Conservation (phyloP, 1,140 invertebrate species). For the Cataglyphis hispanica region DNA sequence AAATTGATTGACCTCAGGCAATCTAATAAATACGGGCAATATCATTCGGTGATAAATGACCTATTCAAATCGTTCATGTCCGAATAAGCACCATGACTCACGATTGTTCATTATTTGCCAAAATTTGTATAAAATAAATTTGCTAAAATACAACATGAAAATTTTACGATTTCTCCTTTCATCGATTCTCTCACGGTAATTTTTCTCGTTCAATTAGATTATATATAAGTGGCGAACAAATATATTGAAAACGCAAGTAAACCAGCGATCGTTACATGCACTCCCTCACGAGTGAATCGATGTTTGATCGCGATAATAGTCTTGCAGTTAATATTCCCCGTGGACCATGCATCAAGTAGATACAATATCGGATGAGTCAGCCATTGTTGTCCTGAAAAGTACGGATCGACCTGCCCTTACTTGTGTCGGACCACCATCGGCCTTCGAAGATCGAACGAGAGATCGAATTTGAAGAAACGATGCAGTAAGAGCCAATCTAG, state of each 20-base stretch:
- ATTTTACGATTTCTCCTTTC: background rate
- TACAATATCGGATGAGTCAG: slow-evolving; percentile 72
- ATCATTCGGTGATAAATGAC: slow-evolving; percentile 28
- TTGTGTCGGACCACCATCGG: slow-evolving; percentile 59
- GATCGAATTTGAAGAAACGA: slow-evolving; percentile 43
- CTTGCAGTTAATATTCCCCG: slow-evolving; percentile 57
- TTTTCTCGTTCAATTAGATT: background rate
- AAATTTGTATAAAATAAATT: slow-evolving; percentile 38
- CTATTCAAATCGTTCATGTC: slow-evolving; percentile 53
- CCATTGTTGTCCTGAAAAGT: slow-evolving; percentile 73
- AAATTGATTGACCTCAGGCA: slow-evolving; percentile 46
- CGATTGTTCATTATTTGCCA: background rate
- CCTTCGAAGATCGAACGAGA: slow-evolving; percentile 59
- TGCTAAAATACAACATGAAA: background rate
- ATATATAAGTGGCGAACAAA: slow-evolving; percentile 6
- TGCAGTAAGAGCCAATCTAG: slow-evolving; percentile 40
- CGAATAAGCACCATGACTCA: slow-evolving; percentile 51
- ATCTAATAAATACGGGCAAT: slow-evolving; percentile 63
- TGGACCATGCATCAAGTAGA: slow-evolving; percentile 51
- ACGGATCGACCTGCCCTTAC: slow-evolving; percentile 59
- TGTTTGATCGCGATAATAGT: slow-evolving; percentile 62
- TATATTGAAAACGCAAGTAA: slow-evolving; percentile 33
- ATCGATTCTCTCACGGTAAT: background rate
- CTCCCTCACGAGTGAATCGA: slow-evolving; percentile 35
- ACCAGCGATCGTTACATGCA: slow-evolving; percentile 8